Conservation (phyloP, 23 tunicate genomes). For the Phallusia fumigata region DNA sequence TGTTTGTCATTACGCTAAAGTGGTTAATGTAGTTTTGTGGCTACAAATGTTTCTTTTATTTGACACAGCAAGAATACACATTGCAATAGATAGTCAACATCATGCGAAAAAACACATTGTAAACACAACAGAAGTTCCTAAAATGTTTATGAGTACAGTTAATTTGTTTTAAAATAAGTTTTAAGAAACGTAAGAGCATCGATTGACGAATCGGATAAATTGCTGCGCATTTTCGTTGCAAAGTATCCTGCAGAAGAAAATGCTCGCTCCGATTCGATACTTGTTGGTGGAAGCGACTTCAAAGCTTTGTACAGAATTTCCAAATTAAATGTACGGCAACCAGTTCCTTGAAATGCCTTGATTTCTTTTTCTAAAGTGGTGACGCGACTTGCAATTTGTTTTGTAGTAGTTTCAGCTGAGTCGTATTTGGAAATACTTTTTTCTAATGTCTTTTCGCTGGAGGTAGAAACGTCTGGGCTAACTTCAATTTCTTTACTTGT, state of each 20-base stretch:
- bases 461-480: neutral
- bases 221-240: conserved; percentile 1
- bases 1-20: too few species aligned
- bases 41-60: too few species aligned
- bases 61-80: too few species aligned
- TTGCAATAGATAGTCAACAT: neutral
- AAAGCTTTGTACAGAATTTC: conserved; percentile 1
- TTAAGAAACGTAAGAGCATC: neutral
- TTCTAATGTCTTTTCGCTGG: neutral
- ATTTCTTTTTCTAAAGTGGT: neutral
- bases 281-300: neutral
- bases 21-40: too few species aligned
- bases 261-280: neutral
- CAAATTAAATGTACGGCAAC: neutral
- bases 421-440: neutral
- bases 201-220: neutral
- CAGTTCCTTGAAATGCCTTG: conserved; percentile 7
- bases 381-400: neutral
- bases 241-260: conserved; percentile 6
- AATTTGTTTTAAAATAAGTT: neutral
- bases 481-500: neutral
- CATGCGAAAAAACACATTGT: neutral
- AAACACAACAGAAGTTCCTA: neutral
- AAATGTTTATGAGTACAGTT: neutral
- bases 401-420: neutral